Percentiles rank a stretch among this genome's conserved stretches.
Evolutionary conservation across 2,113 vertebrate species (phyloP).

Genomic region (Mesoclemmys tuberculata): DNA sequence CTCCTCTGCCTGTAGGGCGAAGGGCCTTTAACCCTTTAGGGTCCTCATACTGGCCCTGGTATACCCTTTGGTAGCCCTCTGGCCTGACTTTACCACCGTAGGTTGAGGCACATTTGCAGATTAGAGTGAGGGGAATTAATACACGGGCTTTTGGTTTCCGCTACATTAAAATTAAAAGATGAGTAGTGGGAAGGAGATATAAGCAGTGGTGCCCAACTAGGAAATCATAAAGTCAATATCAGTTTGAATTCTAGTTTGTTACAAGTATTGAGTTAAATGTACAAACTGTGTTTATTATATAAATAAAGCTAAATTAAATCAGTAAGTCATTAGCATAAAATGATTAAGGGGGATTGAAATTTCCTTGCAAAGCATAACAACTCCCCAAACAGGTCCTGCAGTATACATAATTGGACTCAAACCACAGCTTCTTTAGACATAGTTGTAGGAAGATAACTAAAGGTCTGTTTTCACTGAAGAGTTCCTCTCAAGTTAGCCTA

Average conservation of each 20-base stretch:
- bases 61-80: too few relatives aligned
- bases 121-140: not conserved
- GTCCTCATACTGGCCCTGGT: too few relatives aligned
- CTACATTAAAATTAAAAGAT: slow-evolving; percentile 6
- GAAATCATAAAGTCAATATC: not conserved
- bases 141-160: not conserved
- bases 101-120: not conserved
- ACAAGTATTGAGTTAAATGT: not conserved
- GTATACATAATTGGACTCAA: fast-evolving
- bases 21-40: too few relatives aligned
- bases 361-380: not conserved
- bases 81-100: too few relatives aligned
- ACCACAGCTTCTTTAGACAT: not conserved
- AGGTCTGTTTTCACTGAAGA: not conserved
- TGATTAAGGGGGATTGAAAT: slow-evolving; percentile 42
- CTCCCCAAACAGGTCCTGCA: not conserved
- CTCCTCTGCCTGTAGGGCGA: too few relatives aligned
- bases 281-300: slow-evolving; percentile 19
- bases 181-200: not conserved
- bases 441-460: not conserved
- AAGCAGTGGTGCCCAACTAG: not conserved
- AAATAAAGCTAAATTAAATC: slow-evolving; percentile 68
- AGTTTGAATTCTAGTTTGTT: not conserved
- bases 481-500: not conserved
- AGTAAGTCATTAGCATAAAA: slow-evolving; percentile 56